Evolutionary conservation across 1,140 invertebrate species (phyloP), one percentile per base, ranked within the genome.

Genomic region (Latrodectus geometricus): DNA sequence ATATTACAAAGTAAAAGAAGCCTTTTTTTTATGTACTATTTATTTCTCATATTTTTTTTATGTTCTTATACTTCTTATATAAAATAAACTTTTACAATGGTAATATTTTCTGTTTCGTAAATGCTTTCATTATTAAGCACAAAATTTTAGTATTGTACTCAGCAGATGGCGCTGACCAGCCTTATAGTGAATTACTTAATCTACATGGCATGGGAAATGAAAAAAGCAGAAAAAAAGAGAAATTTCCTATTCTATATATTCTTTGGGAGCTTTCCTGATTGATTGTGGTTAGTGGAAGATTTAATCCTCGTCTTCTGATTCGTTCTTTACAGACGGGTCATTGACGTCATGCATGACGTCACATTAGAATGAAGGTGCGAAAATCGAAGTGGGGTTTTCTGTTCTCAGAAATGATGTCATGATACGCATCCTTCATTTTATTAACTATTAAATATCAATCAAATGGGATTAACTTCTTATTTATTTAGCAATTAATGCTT

Each of bases 291-390:
- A 70, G 78, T 9, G 49, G 50, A 80, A 80, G 78, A 50, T 80
- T 80, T 80, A 69, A 80, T 80, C 78, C 68, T 23, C n/a, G 66
- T 70, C 66, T n/a, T 52, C 66, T 70, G 66, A 80, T 80, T 80
- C 78, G 78, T 61, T 80, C 21, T 21, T 50, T 49, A 52, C 20
- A 14, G 48, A 20, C 68, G 21, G n/a, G 48, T 70, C 78, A 80
- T 80, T 80, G 78, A 80, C 78, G 78, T 80, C 78, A 80, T 35
- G 15, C n/a, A 35, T 80, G 78, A 80, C 78, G 78, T 80, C 49
- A 72, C 66, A 11, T 7, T 9, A 8, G 15, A 49, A 50, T 21
- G 23, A 49, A 52, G 49, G 78, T 80, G 78, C 78, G 68, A 80
- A 80, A 80, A 80, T 80, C 78, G 78, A 80, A 80, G 78, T 21